phyloP scores from a whole-genome alignment of 1,140 invertebrate species.

The Bombus pascuorum region DNA sequence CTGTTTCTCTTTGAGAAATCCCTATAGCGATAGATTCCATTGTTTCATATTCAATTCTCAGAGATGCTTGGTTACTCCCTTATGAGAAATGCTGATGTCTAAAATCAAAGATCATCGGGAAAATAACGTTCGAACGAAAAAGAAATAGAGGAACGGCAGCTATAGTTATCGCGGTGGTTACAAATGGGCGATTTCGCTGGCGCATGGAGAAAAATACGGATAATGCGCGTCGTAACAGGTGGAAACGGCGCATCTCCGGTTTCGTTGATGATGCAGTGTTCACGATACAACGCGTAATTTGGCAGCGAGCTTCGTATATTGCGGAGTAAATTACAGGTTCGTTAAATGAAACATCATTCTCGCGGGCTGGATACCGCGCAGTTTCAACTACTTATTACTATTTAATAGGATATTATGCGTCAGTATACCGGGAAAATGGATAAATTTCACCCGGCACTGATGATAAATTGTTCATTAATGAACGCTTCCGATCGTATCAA shows the following conservation, averaged over 20 bases:
- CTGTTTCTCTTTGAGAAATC: too few relatives aligned
- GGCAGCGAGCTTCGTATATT: background rate
- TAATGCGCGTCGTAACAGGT: background rate
- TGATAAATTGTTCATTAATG: constrained; percentile 4
- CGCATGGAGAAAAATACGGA: background rate
- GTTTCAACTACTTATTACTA: constrained; percentile 26
- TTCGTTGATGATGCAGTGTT: background rate
- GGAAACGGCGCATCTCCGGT: background rate
- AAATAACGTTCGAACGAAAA: too few relatives aligned
- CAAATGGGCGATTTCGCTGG: background rate
- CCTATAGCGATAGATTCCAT: too few relatives aligned
- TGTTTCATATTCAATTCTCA: too few relatives aligned
- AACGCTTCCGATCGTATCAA: constrained; percentile 4
- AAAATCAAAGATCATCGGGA: too few relatives aligned
- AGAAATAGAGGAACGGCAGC: background rate
- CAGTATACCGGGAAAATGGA: background rate
- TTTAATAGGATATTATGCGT: constrained; percentile 20
- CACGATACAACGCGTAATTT: constrained; percentile 4
- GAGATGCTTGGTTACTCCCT: too few relatives aligned
- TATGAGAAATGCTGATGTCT: too few relatives aligned
- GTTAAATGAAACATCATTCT: constrained; percentile 28
- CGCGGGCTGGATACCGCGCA: background rate
- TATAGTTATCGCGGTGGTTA: background rate
- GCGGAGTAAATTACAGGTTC: constrained; percentile 24
- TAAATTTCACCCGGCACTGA: background rate